phyloP scores from a whole-genome alignment of 2,888 invertebrate genomes.

The Pocota personata region DNA sequence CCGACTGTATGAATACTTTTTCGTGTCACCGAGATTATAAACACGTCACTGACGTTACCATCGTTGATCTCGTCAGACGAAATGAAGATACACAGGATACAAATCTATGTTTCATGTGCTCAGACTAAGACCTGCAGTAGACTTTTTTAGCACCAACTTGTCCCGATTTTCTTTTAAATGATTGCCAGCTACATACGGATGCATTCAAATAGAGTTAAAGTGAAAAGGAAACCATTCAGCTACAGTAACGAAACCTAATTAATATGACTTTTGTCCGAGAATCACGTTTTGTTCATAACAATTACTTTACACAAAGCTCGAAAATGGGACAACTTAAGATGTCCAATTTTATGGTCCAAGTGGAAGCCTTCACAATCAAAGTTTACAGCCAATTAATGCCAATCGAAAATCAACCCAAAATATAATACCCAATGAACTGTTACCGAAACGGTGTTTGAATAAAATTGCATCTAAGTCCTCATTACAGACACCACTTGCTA shows the following conservation, averaged over 20 bases:
- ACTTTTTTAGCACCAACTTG: no score
- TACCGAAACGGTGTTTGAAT: conserved; percentile 39
- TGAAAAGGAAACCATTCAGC: not conserved
- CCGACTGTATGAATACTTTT: no score
- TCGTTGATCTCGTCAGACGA: no score
- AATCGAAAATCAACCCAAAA: not conserved
- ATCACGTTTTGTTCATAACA: conserved; percentile 45
- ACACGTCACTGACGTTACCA: no score
- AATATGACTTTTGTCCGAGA: not conserved
- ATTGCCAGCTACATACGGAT: no score
- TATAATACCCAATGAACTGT: conserved; percentile 25
- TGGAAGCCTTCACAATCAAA: not conserved
- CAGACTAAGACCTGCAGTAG: no score
- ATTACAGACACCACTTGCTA: conserved; percentile 72
- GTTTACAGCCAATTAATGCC: conserved; percentile 15
- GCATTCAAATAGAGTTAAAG: no score
- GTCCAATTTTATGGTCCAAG: conserved; percentile 26
- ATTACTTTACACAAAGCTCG: conserved; percentile 26
- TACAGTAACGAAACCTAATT: not conserved
- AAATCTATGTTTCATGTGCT: no score
- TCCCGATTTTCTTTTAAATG: no score
- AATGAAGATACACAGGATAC: no score
- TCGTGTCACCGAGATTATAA: no score
- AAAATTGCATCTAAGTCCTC: conserved; percentile 58
- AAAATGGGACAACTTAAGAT: conserved; percentile 31